Percentiles rank a stretch among this genome's conserved stretches.
phyloP scores from a whole-genome alignment of 2,888 invertebrate species.

The Alcis repandata region DNA sequence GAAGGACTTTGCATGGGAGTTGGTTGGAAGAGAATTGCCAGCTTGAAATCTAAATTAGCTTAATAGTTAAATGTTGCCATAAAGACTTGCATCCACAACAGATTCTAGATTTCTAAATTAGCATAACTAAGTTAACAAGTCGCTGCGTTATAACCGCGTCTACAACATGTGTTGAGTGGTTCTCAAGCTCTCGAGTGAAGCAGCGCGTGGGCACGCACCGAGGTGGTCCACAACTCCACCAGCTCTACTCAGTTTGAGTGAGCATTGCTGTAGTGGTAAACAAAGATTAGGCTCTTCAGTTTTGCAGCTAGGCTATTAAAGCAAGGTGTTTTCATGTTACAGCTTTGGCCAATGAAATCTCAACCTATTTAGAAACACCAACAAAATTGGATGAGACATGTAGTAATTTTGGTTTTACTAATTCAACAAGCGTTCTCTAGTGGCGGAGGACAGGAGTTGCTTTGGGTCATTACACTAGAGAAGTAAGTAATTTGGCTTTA shows the following conservation, averaged over 20 bases:
- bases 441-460: no score
- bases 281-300: constrained; percentile 26
- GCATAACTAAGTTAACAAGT: constrained; percentile 1
- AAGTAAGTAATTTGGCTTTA: background rate
- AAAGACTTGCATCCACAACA: no score
- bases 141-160: background rate
- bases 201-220: constrained; percentile 57
- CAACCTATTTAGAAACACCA: background rate
- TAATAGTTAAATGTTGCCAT: no score
- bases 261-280: constrained; percentile 26
- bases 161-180: constrained; percentile 33
- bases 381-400: no score
- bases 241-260: constrained; percentile 27
- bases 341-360: background rate
- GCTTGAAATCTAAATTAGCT: no score
- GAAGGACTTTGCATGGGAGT: no score
- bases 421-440: no score
- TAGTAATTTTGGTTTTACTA: no score
- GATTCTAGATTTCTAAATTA: background rate
- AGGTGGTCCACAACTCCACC: constrained; percentile 58
- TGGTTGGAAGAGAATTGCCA: no score
- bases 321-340: background rate
- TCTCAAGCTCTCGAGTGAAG: constrained; percentile 49
- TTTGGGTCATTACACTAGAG: no score
- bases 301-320: constrained; percentile 6